These are phyloP conservation scores for Hypotaenidia philippensis DNA, from an alignment of 2,797 vertebrate species.

Conservation along the genomic window DNA sequence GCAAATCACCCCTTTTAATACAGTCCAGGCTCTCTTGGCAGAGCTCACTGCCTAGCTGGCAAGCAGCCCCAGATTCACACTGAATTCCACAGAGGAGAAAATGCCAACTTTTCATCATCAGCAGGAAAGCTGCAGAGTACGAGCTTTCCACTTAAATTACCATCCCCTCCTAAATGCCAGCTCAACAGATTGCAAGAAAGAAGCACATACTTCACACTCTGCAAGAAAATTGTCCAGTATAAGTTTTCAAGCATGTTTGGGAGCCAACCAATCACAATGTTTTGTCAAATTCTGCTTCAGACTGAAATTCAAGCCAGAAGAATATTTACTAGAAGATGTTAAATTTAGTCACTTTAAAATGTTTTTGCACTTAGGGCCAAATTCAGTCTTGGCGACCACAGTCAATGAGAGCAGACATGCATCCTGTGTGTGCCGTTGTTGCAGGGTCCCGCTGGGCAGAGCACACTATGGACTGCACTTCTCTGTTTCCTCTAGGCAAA, in stretches of 20 bases:
- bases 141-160: slow-evolving; percentile 60
- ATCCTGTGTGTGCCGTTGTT: neutral
- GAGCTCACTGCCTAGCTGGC: slow-evolving; percentile 27
- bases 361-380: slow-evolving; percentile 56
- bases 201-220: slow-evolving; percentile 62
- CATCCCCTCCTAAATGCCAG: slow-evolving; percentile 45
- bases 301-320: slow-evolving; percentile 57
- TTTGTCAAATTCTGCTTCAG: slow-evolving; percentile 61
- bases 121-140: slow-evolving; percentile 54
- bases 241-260: slow-evolving; percentile 58
- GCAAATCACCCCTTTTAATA: slow-evolving; percentile 17
- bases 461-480: neutral
- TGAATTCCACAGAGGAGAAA: slow-evolving; percentile 67
- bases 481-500: neutral
- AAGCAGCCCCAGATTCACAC: slow-evolving; percentile 68
- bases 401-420: neutral
- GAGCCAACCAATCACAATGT: slow-evolving; percentile 70
- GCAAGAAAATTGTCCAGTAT: slow-evolving; percentile 42
- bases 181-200: slow-evolving; percentile 59
- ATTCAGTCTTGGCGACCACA: neutral
- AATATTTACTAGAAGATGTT: slow-evolving; percentile 71
- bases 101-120: slow-evolving; percentile 68
- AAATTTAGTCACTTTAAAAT: slow-evolving; percentile 67
- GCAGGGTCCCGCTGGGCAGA: slow-evolving; percentile 24
- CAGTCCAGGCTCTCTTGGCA: slow-evolving; percentile 40